Conservation (phyloP, 2,888 invertebrate species). For the Steinernema hermaphroditum region DNA sequence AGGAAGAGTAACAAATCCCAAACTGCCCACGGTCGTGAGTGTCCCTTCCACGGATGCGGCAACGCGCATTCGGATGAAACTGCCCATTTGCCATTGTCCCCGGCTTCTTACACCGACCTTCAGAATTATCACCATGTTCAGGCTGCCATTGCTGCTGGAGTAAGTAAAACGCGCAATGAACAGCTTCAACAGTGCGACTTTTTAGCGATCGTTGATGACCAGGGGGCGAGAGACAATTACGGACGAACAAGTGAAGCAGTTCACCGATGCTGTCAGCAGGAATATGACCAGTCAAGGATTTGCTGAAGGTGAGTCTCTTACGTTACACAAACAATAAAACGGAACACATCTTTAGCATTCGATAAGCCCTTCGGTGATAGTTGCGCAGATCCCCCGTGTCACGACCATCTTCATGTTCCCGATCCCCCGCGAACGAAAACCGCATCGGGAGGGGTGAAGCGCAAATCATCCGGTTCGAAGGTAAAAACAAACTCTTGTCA, state of each 20-base stretch:
- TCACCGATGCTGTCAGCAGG: slow-evolving; percentile 21
- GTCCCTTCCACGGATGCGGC: slow-evolving; percentile 8
- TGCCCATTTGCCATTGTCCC: not conserved
- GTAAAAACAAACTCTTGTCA: not conserved
- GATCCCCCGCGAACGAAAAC: not conserved
- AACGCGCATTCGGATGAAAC: not conserved
- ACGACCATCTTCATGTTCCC: not conserved
- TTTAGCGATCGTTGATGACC: slow-evolving; percentile 18
- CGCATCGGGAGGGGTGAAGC: slow-evolving; percentile 14
- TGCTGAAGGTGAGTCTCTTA: not conserved
- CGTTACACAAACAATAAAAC: no score
- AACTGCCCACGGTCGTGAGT: not conserved
- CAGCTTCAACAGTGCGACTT: no score
- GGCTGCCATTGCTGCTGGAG: slow-evolving; percentile 23
- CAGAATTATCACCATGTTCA: slow-evolving; percentile 26
- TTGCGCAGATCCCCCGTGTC: not conserved
- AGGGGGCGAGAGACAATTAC: slow-evolving; percentile 2
- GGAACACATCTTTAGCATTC: not conserved
- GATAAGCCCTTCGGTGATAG: not conserved
- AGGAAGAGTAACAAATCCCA: not conserved
- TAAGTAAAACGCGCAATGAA: no score
- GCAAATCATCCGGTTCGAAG: slow-evolving; percentile 24
- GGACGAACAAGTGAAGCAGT: slow-evolving; percentile 22
- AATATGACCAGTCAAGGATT: not conserved
- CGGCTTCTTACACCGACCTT: not conserved